A percentile compares a stretch with the other conserved stretches of the same genome.
phyloP scores from a whole-genome alignment of 2,113 vertebrate species.

The Nothobranchius kuhntae region DNA sequence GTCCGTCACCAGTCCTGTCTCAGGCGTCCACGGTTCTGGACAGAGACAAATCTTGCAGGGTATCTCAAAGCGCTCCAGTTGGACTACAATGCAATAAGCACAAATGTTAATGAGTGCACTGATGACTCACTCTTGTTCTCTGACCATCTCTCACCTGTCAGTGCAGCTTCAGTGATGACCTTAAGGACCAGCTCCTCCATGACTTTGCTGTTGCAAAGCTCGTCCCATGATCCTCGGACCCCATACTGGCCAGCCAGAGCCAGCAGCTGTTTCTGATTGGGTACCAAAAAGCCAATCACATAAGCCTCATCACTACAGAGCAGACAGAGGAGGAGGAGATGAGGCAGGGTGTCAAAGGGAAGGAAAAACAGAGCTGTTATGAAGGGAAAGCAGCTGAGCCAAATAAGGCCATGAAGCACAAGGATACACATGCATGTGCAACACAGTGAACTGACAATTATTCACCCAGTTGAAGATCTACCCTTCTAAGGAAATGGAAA shows the following conservation, averaged over 20 bases:
- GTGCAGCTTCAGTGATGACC: constrained; percentile 85
- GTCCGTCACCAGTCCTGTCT: constrained; percentile 94
- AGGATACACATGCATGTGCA: not conserved
- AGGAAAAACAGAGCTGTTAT: constrained; percentile 6
- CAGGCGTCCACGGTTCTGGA: constrained; percentile 93
- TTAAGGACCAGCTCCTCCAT: constrained; percentile 91
- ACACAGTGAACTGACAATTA: not conserved
- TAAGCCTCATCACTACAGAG: constrained; percentile 90
- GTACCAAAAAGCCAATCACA: constrained; percentile 94
- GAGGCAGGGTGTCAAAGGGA: not conserved
- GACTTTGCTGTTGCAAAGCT: constrained; percentile 86
- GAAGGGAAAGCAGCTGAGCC: not conserved
- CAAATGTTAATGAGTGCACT: not conserved
- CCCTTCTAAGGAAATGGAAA: constrained; percentile 34
- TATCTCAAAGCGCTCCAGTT: constrained; percentile 93
- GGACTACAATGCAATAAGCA: constrained; percentile 73
- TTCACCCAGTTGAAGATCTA: constrained; percentile 9
- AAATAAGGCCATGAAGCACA: constrained; percentile 12
- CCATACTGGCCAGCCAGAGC: constrained; percentile 84
- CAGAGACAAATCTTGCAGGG: constrained; percentile 91
- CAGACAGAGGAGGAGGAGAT: constrained; percentile 30
- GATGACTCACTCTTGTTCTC: too few relatives aligned
- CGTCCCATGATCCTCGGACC: constrained; percentile 84
- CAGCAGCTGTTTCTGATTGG: constrained; percentile 92
- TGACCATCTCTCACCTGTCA: constrained; percentile 76